Evolutionary conservation across 2,888 invertebrate species (phyloP).

Genomic region (Pterostichus niger): DNA sequence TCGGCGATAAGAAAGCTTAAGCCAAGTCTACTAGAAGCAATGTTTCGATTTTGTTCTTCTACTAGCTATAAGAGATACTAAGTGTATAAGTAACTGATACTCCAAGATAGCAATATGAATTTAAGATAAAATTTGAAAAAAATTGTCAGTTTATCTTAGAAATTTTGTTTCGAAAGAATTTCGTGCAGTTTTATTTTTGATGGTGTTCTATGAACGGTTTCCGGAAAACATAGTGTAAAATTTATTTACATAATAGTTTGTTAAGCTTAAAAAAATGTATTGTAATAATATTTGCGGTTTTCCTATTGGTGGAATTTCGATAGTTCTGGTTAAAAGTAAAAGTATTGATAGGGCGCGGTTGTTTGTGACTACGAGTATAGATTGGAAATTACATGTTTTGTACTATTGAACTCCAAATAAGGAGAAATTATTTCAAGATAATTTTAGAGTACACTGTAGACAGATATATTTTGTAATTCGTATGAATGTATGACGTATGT

Average conservation of each 20-base stretch:
- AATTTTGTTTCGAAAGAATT: no score
- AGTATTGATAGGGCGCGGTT: neutral
- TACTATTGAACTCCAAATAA: neutral
- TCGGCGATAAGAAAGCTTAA: neutral
- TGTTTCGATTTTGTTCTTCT: neutral
- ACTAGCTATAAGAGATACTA: constrained; percentile 9
- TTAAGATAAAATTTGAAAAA: constrained; percentile 22
- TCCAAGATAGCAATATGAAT: constrained; percentile 8
- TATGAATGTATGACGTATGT: no score
- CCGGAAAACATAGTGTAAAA: neutral
- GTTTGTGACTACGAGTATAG: neutral
- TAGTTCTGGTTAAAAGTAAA: constrained; percentile 8
- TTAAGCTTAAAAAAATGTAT: neutral
- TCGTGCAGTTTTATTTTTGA: no score
- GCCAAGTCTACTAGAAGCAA: neutral
- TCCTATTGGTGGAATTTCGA: constrained; percentile 2
- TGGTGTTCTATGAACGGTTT: no score
- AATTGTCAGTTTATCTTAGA: no score
- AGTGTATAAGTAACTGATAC: neutral
- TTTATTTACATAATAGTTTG: neutral
- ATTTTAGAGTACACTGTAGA: neutral
- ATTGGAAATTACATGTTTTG: neutral
- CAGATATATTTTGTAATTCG: no score
- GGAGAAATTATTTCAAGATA: neutral
- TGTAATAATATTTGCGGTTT: constrained; percentile 1